Conservation (phyloP, 2,888 invertebrate species). For the Cephus nigrinus region DNA sequence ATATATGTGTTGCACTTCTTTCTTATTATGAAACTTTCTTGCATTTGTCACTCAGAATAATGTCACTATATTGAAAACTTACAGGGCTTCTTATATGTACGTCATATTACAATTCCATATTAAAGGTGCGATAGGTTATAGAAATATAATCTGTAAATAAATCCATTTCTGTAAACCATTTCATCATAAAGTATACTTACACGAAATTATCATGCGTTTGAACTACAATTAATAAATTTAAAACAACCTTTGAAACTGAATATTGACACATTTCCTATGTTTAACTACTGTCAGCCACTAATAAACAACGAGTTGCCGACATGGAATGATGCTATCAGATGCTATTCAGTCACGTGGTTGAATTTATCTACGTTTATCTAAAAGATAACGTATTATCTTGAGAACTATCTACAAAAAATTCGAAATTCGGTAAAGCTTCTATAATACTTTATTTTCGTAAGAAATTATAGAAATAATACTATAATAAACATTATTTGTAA, state of each 20-base stretch:
- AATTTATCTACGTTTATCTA: neutral
- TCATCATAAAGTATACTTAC: neutral
- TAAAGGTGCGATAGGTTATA: neutral
- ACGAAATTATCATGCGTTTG: neutral
- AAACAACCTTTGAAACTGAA: neutral
- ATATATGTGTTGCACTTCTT: neutral
- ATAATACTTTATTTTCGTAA: neutral
- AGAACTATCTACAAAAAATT: neutral
- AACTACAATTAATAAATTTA: neutral
- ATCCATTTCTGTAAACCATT: neutral
- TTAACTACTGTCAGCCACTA: neutral
- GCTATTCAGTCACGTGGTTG: neutral
- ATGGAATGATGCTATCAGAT: neutral
- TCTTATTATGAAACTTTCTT: neutral
- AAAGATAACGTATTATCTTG: neutral
- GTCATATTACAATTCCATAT: neutral
- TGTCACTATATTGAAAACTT: neutral
- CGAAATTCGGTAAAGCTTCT: neutral
- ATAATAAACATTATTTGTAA: neutral
- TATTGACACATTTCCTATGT: neutral
- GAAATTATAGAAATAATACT: neutral
- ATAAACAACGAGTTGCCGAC: neutral
- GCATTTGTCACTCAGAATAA: neutral
- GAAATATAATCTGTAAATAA: neutral
- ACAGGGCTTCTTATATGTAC: neutral